Percentiles rank a stretch among this genome's conserved stretches.
phyloP scores from a whole-genome alignment of 1,140 invertebrate genomes.

The Saccostrea echinata region DNA sequence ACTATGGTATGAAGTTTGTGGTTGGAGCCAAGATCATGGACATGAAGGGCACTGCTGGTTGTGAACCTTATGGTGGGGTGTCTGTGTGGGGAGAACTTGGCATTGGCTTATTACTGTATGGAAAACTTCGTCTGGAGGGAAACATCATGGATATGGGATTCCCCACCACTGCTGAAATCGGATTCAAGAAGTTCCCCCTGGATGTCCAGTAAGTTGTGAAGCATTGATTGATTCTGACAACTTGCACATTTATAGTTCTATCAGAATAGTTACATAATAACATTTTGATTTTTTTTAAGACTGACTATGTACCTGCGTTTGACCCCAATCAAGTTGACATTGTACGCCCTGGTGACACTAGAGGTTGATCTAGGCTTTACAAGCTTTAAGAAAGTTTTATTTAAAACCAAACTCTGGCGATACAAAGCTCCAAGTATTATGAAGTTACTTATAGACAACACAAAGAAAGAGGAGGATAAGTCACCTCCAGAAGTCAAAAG shows the following conservation, averaged over 20 bases:
- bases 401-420: slow-evolving; percentile 58
- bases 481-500: slow-evolving; percentile 59
- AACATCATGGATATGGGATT: slow-evolving; percentile 63
- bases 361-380: slow-evolving; percentile 58
- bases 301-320: slow-evolving; percentile 66
- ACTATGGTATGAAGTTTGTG: slow-evolving; percentile 64
- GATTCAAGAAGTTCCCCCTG: slow-evolving; percentile 68
- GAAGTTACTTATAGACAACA: slow-evolving; percentile 62
- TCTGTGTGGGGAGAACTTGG: slow-evolving; percentile 56
- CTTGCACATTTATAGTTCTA: not conserved
- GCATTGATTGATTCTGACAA: not conserved
- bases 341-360: slow-evolving; percentile 65
- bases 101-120: slow-evolving; percentile 61
- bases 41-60: slow-evolving; percentile 51
- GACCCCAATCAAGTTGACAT: slow-evolving; percentile 59
- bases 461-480: slow-evolving; percentile 62
- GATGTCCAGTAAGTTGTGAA: slow-evolving; percentile 64
- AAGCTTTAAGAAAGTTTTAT: slow-evolving; percentile 61
- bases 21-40: slow-evolving; percentile 63
- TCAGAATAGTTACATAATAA: not conserved
- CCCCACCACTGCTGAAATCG: slow-evolving; percentile 65
- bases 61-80: slow-evolving; percentile 59
- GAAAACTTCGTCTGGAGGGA: slow-evolving; percentile 62
- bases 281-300: slow-evolving; percentile 46
- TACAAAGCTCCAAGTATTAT: slow-evolving; percentile 61